These are phyloP conservation scores for Bathynomus jamesi DNA, from an alignment of 1,140 invertebrate species.

Conservation along the genomic window DNA sequence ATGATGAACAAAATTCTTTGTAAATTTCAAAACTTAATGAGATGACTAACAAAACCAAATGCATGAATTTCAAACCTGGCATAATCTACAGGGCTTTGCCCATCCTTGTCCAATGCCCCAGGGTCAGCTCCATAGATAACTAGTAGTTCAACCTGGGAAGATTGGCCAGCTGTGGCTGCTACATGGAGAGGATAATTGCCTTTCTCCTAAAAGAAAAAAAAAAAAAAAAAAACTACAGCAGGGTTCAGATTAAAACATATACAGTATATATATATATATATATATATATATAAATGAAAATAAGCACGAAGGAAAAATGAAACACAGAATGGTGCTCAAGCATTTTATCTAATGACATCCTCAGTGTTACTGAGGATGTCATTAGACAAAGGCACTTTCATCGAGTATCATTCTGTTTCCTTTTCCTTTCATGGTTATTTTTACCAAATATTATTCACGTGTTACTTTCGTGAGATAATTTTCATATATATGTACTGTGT, in stretches of 20 bases:
- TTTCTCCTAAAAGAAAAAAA: constrained; percentile 61
- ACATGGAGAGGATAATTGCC: constrained; percentile 86
- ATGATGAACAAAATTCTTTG: not conserved
- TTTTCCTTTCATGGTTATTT: too few relatives aligned
- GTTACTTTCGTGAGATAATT: too few relatives aligned
- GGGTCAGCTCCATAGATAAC: constrained; percentile 92
- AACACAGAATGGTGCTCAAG: too few relatives aligned
- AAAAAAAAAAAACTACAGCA: constrained; percentile 5
- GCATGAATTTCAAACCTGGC: constrained; percentile 65
- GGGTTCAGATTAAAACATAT: not conserved
- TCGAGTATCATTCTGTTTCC: too few relatives aligned
- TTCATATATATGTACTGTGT: too few relatives aligned
- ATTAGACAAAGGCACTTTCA: too few relatives aligned
- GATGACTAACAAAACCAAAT: too few relatives aligned
- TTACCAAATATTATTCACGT: too few relatives aligned
- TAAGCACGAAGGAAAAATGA: too few relatives aligned
- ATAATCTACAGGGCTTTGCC: constrained; percentile 69
- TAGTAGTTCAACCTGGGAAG: constrained; percentile 78
- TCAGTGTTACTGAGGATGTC: too few relatives aligned
- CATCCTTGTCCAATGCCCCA: constrained; percentile 62
- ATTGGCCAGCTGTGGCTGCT: constrained; percentile 77
- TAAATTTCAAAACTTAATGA: not conserved
- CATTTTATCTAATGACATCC: too few relatives aligned
- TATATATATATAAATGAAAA: constrained; percentile 7
- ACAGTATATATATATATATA: not conserved